Evolutionary conservation across 2,888 invertebrate species (phyloP).

Genomic region (Acleris holmiana): DNA sequence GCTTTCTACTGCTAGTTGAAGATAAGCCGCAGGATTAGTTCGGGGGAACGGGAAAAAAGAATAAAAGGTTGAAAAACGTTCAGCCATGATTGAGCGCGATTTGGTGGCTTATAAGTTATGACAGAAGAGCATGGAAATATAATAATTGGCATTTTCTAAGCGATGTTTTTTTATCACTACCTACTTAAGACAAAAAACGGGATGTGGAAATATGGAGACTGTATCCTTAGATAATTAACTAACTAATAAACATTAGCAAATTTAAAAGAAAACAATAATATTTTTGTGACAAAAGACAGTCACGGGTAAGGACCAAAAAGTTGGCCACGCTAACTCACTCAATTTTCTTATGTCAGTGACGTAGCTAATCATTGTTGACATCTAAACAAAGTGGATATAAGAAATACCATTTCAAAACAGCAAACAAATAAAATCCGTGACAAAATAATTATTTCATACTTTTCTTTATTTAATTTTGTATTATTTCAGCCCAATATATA

Average conservation of each 20-base stretch:
- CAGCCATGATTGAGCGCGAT: slow-evolving; percentile 59
- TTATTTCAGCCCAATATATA: slow-evolving; percentile 19
- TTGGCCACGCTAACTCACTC: too few relatives aligned
- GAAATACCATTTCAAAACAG: too few relatives aligned
- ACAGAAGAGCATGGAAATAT: neutral
- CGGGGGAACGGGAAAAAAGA: slow-evolving; percentile 66
- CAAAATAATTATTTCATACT: neutral
- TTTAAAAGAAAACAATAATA: too few relatives aligned
- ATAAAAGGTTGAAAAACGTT: slow-evolving; percentile 60
- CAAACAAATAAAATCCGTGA: neutral
- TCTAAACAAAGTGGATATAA: too few relatives aligned
- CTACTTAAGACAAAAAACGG: neutral
- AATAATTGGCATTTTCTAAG: neutral
- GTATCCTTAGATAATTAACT: too few relatives aligned
- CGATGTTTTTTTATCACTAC: neutral
- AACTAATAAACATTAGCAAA: too few relatives aligned
- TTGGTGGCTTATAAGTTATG: slow-evolving; percentile 41
- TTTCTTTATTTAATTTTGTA: neutral
- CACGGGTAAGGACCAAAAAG: too few relatives aligned
- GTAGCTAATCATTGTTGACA: too few relatives aligned
- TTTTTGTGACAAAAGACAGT: too few relatives aligned
- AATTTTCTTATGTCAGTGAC: too few relatives aligned
- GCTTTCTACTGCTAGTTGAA: slow-evolving; percentile 69
- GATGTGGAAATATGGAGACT: neutral
- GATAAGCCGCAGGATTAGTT: slow-evolving; percentile 79